These are phyloP conservation scores for Molorchus minor DNA, from an alignment of 2,888 invertebrate genomes.

Conservation along the genomic window DNA sequence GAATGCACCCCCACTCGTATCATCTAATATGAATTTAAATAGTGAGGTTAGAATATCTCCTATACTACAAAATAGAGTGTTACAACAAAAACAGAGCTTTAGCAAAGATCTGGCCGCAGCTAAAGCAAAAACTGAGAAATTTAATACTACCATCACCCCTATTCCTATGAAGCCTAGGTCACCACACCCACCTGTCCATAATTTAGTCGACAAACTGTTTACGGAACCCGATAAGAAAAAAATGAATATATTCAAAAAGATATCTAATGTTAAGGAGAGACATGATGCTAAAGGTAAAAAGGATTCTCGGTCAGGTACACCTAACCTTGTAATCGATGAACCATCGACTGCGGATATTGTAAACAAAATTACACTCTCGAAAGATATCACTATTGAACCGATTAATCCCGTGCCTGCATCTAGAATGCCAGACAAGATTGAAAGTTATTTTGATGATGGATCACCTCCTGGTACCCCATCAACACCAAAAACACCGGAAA, in stretches of 20 bases:
- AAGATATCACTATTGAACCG: conserved; percentile 69
- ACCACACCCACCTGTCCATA: conserved; percentile 52
- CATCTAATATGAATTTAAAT: conserved; percentile 4
- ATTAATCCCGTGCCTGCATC: conserved; percentile 46
- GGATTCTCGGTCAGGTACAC: conserved; percentile 60
- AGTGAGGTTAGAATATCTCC: conserved; percentile 31
- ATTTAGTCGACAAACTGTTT: conserved; percentile 68
- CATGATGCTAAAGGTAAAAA: conserved; percentile 59
- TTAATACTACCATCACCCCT: conserved; percentile 61
- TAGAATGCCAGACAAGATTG: conserved; percentile 59
- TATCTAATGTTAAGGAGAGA: conserved; percentile 78
- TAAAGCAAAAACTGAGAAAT: conserved; percentile 60
- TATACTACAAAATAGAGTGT: conserved; percentile 8
- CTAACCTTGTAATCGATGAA: conserved; percentile 63
- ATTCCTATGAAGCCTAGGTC: conserved; percentile 51
- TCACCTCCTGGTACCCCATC: conserved; percentile 67
- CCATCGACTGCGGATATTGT: conserved; percentile 49
- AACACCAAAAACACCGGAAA: conserved; percentile 68
- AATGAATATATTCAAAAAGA: conserved; percentile 87
- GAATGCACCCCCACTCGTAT: neutral
- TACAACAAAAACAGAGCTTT: conserved; percentile 40
- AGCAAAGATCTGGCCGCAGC: conserved; percentile 59
- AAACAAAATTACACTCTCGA: conserved; percentile 53
- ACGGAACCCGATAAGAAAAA: conserved; percentile 87
- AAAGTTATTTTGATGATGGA: conserved; percentile 62